phyloP scores from a whole-genome alignment of 2,797 vertebrate genomes.

The Amniataba percoides region DNA sequence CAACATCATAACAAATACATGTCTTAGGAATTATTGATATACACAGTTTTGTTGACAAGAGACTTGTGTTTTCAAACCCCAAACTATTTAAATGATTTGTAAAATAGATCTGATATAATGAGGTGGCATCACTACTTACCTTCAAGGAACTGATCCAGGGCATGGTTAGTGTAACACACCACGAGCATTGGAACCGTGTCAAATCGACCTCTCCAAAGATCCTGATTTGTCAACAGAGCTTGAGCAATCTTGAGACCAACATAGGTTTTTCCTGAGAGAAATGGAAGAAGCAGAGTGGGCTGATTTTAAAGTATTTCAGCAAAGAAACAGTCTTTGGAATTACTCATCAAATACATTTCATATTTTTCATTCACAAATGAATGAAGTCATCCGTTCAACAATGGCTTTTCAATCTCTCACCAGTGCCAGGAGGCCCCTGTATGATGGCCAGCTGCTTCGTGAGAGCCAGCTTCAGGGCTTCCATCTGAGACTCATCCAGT shows the following conservation, averaged over 20 bases:
- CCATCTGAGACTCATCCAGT: slow-evolving; percentile 93
- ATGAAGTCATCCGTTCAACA: slow-evolving; percentile 16
- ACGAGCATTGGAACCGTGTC: slow-evolving; percentile 87
- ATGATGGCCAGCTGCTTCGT: slow-evolving; percentile 95
- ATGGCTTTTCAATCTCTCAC: slow-evolving; percentile 48
- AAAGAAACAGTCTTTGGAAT: neutral
- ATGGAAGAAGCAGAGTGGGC: slow-evolving; percentile 5
- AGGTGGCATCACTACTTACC: slow-evolving; percentile 80
- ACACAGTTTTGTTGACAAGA: neutral
- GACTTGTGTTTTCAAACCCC: neutral
- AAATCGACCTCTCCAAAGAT: slow-evolving; percentile 72
- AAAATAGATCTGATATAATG: neutral
- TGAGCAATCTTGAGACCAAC: slow-evolving; percentile 94
- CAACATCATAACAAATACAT: neutral
- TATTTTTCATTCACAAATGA: neutral
- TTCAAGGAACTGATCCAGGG: slow-evolving; percentile 98
- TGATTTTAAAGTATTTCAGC: neutral
- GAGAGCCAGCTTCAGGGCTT: slow-evolving; percentile 90
- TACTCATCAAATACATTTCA: slow-evolving; percentile 14
- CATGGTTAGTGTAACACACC: slow-evolving; percentile 97
- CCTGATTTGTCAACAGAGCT: slow-evolving; percentile 87
- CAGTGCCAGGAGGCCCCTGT: slow-evolving; percentile 95
- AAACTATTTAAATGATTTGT: neutral
- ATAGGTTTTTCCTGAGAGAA: slow-evolving; percentile 91
- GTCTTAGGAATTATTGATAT: neutral